Percentiles rank a stretch among this genome's conserved stretches.
These are phyloP conservation scores for Heteromyza rotundicornis DNA, from an alignment of 2,888 invertebrate species.

Conservation along the genomic window DNA sequence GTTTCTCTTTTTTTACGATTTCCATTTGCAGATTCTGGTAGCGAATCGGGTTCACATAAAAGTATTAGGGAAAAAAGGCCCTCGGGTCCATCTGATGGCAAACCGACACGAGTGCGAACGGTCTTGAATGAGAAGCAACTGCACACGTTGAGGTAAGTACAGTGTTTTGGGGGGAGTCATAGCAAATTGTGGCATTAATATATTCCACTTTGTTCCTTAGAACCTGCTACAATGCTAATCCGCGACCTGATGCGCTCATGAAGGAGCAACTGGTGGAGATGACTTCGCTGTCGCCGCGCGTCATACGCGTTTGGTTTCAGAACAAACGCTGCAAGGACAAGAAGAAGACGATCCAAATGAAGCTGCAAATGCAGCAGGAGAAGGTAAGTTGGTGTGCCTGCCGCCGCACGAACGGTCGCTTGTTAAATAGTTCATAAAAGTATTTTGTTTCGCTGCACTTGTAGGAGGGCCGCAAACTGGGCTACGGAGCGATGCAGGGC, in stretches of 20 bases:
- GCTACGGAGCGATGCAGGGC: conserved; percentile 93
- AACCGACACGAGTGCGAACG: conserved; percentile 97
- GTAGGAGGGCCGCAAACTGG: conserved; percentile 93
- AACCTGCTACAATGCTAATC: conserved; percentile 97
- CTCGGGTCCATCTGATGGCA: conserved; percentile 74
- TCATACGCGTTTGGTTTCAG: conserved; percentile 99
- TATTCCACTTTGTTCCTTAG: no score
- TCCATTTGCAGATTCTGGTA: conserved; percentile 88
- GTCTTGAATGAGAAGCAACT: conserved; percentile 99
- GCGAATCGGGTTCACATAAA: conserved; percentile 89
- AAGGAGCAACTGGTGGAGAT: conserved; percentile 99
- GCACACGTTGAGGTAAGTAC: conserved; percentile 83
- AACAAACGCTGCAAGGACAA: conserved; percentile 98
- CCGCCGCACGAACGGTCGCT: conserved; percentile 47
- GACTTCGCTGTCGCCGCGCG: conserved; percentile 96
- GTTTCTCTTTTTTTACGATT: no score
- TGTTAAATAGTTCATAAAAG: not conserved
- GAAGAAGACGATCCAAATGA: conserved; percentile 95
- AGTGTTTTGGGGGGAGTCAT: not conserved
- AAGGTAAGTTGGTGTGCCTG: conserved; percentile 85
- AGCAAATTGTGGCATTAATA: not conserved
- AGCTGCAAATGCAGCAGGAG: conserved; percentile 97
- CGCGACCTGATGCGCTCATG: conserved; percentile 97
- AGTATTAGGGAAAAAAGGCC: conserved; percentile 69
- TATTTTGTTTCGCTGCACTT: conserved; percentile 34